Evolutionary conservation across 2,113 vertebrate species (phyloP), one percentile per base, ranked within the genome.

Genomic region (Amphilophus citrinellus): DNA sequence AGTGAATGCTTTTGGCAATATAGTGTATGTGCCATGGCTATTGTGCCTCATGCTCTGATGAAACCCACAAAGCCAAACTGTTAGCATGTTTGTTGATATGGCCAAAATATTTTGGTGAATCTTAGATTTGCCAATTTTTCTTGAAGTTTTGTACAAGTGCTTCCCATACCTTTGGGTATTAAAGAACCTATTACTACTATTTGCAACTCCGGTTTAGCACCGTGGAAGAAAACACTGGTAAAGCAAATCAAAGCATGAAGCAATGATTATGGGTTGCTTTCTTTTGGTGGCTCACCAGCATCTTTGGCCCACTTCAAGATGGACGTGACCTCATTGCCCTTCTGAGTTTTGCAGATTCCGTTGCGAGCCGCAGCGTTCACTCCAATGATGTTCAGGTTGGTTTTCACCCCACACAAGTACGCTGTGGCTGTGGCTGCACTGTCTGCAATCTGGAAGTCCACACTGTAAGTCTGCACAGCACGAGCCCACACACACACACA

Each of bases 301-400:
- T 96, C 96, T 91, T 96, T 96, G 81, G 96, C 95, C 96, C 95
- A 96, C 63, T 92, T 95, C 61, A 96, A 89, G 73, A 96, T 96
- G 84, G 96, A 96, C 0, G 95, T 96, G 91, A 96, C 96, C 84
- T 96, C 96, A 62, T 96, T 96, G 65, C 96, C 96, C 65, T 93
- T 95, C 90, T 96, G 94, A n/a, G 92, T 80, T 71, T 77, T 92
- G 85, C 96, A 96, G 86, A 94, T 77, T 5, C 95, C 95, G 2
- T 95, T 96, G 27, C 94, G 93, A 9, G 90, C 94, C 0, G 94
- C 95, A 1, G 95, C 96, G 1, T 35, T 96, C 24, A 96, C 86
- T 1, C 94, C 96, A 2, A 96, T 15, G 0, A 82, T 82, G 90
- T 96, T 96, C 75, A 96, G 91, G 91, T 96, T 96, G 57, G 95